phyloP scores from a whole-genome alignment of 2,888 invertebrate genomes.

The Diaphora mendica region DNA sequence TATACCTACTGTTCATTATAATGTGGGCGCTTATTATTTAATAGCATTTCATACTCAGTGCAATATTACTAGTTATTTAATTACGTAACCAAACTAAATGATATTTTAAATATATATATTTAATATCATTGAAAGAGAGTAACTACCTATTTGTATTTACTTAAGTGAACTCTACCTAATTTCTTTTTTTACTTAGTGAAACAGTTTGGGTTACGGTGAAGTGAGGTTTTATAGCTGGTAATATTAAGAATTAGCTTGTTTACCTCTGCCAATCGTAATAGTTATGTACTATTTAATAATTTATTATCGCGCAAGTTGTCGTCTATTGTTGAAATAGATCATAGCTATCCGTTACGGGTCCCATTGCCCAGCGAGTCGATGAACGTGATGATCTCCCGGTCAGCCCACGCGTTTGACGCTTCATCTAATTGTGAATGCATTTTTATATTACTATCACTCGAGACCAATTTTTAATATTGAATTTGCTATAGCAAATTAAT shows the following conservation, averaged over 20 bases:
- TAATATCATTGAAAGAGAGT: conserved; percentile 82
- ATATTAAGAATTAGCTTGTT: conserved; percentile 85
- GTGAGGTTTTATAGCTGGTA: conserved; percentile 86
- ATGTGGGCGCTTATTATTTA: conserved; percentile 86
- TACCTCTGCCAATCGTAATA: conserved; percentile 87
- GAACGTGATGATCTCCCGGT: conserved; percentile 51
- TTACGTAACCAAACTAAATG: conserved; percentile 87
- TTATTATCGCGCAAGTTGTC: conserved; percentile 84
- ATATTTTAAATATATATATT: conserved; percentile 83
- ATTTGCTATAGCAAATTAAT: conserved; percentile 83
- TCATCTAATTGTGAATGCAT: conserved; percentile 80
- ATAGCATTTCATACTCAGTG: conserved; percentile 87
- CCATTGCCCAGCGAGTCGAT: conserved; percentile 53
- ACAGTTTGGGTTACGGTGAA: conserved; percentile 85
- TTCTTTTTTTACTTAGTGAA: conserved; percentile 78
- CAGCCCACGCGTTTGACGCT: conserved; percentile 64
- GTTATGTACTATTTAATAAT: conserved; percentile 85
- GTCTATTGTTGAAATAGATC: conserved; percentile 85
- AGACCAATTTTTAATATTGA: conserved; percentile 84
- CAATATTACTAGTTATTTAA: conserved; percentile 88
- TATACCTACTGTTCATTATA: conserved; percentile 76
- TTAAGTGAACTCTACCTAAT: conserved; percentile 80
- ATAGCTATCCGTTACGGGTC: conserved; percentile 81
- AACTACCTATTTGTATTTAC: conserved; percentile 85
- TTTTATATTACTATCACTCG: conserved; percentile 80